phyloP scores from a whole-genome alignment of 1,140 invertebrate genomes.

The Delia radicum region DNA sequence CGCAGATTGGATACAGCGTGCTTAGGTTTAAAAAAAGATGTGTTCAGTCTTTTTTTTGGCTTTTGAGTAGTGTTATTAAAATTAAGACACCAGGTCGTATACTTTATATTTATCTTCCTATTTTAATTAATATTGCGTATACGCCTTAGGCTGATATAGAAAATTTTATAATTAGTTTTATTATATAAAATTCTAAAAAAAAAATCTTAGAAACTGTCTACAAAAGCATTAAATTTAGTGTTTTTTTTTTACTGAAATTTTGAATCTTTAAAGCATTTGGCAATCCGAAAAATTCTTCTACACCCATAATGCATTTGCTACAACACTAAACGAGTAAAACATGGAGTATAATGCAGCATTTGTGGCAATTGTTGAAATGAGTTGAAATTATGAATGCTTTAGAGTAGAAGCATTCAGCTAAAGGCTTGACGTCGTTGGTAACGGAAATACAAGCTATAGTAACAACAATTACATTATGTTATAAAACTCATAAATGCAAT shows the following conservation, averaged over 20 bases:
- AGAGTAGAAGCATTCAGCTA: constrained; percentile 8
- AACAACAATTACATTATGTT: not conserved
- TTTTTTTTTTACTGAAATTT: too few species aligned
- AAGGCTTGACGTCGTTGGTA: constrained; percentile 1
- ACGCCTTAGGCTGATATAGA: too few species aligned
- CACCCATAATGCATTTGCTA: not conserved
- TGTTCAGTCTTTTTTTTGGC: too few species aligned
- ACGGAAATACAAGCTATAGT: not conserved
- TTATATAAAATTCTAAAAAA: too few species aligned
- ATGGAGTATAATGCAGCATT: constrained; percentile 16
- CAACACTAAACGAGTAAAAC: not conserved
- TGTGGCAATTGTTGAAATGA: constrained; percentile 15
- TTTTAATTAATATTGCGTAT: too few species aligned
- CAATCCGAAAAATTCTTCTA: not conserved
- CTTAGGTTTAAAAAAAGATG: too few species aligned
- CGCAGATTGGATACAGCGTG: too few species aligned
- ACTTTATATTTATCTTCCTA: not conserved
- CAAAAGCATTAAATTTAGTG: too few species aligned
- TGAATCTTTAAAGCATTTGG: too few species aligned
- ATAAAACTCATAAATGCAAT: not conserved
- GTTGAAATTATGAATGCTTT: constrained; percentile 8
- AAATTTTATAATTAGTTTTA: too few species aligned
- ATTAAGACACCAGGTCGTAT: not conserved
- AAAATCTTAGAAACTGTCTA: too few species aligned
- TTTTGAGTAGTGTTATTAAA: too few species aligned